Percentiles rank a stretch among this genome's conserved stretches.
Conservation (phyloP, 2,113 vertebrate species). For the Malurus alboscapulatus region DNA sequence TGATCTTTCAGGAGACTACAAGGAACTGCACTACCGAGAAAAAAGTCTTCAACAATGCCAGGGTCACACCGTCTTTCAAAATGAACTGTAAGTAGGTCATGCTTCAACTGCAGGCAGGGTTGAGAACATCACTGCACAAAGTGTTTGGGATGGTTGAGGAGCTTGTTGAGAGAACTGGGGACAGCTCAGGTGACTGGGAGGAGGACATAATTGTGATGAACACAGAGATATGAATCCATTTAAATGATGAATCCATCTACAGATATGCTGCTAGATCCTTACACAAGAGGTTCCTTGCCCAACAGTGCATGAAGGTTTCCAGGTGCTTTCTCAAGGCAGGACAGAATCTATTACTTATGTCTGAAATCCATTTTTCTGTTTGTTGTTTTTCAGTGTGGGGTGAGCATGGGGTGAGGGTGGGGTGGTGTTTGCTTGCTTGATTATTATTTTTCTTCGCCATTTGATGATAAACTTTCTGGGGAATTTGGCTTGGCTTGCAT, state of each 20-base stretch:
- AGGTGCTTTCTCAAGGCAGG: background rate
- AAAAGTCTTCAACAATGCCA: background rate
- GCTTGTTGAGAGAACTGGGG: background rate
- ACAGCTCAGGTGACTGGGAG: background rate
- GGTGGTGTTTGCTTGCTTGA: background rate
- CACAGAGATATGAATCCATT: background rate
- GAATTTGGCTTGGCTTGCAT: background rate
- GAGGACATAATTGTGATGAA: background rate
- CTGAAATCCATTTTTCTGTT: background rate
- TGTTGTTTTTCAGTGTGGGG: background rate
- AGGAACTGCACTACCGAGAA: slow-evolving; percentile 54
- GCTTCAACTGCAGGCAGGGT: background rate
- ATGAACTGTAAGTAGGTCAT: slow-evolving; percentile 55
- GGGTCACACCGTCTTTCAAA: slow-evolving; percentile 40
- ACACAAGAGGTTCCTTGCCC: background rate
- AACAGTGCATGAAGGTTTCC: background rate
- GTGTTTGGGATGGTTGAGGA: background rate
- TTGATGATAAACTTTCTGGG: background rate
- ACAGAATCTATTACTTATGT: background rate
- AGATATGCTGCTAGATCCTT: background rate
- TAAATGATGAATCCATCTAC: background rate
- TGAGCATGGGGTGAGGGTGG: accelerated
- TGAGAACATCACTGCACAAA: background rate
- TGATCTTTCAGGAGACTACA: slow-evolving; percentile 54
- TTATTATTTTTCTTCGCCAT: background rate